Conservation (phyloP, 1,140 invertebrate species). For the Vanessa atalanta region DNA sequence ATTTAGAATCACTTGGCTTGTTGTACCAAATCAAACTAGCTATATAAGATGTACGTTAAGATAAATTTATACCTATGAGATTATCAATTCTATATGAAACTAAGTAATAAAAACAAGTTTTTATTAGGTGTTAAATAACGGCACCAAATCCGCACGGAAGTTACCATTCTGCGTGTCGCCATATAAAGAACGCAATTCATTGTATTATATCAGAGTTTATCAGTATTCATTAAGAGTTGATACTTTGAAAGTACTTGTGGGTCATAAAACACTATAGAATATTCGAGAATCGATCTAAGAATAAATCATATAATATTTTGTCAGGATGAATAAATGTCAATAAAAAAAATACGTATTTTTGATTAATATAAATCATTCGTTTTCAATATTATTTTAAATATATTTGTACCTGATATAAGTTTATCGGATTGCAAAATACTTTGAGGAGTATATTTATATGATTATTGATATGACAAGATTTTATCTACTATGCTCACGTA, state of each 20-base stretch:
- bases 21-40: not conserved
- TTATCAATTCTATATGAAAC: not conserved
- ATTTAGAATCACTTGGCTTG: not conserved
- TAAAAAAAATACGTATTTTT: too few relatives aligned
- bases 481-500: conserved; percentile 2
- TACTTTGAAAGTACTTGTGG: not conserved
- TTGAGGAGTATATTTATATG: not conserved
- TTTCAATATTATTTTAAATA: too few relatives aligned
- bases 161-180: conserved; percentile 28
- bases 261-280: conserved; percentile 12
- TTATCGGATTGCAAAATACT: not conserved
- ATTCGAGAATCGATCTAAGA: not conserved
- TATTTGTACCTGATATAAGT: not conserved
- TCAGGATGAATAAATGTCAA: too few relatives aligned
- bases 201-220: conserved; percentile 41
- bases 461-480: not conserved
- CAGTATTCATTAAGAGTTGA: conserved; percentile 35
- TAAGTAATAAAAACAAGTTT: conserved; percentile 15
- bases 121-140: conserved; percentile 28
- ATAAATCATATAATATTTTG: too few relatives aligned
- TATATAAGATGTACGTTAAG: not conserved
- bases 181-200: conserved; percentile 32
- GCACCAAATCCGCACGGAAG: conserved; percentile 36
- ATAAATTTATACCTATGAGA: not conserved
- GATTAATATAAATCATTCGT: too few relatives aligned